A percentile compares a stretch with the other conserved stretches of the same genome.
Evolutionary conservation across 2,113 vertebrate genomes (phyloP).

Genomic region (Noctilio leporinus): DNA sequence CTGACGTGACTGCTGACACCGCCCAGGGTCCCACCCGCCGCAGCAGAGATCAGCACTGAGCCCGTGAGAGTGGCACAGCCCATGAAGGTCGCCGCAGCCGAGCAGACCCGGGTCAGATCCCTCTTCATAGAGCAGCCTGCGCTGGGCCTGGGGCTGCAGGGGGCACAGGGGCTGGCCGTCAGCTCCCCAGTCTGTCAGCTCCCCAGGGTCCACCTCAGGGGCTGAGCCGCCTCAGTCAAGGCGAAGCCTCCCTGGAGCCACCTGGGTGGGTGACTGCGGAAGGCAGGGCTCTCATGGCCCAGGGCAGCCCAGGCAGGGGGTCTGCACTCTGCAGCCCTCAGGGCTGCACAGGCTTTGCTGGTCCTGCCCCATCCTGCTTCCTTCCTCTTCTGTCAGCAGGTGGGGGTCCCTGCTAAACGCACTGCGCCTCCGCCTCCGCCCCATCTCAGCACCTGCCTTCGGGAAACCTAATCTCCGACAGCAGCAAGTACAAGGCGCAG

Average conservation of each 20-base stretch:
- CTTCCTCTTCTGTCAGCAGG: neutral
- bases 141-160: fast-evolving
- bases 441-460: neutral
- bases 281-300: neutral
- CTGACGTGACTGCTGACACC: too few relatives aligned
- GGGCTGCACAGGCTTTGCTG: neutral
- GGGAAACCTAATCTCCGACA: fast-evolving
- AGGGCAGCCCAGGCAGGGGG: neutral
- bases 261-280: too few relatives aligned
- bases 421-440: neutral
- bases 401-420: neutral
- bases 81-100: too few relatives aligned
- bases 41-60: too few relatives aligned
- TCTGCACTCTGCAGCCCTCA: fast-evolving
- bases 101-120: too few relatives aligned
- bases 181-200: too few relatives aligned
- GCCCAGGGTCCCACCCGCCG: too few relatives aligned
- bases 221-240: neutral
- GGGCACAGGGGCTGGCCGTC: neutral
- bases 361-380: neutral
- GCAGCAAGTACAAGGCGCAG: fast-evolving
- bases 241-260: neutral
- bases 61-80: too few relatives aligned
- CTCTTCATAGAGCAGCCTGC: neutral
- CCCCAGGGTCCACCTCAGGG: neutral